Evolutionary conservation across 2,113 vertebrate genomes (phyloP).

Genomic region (Arvicanthis niloticus): DNA sequence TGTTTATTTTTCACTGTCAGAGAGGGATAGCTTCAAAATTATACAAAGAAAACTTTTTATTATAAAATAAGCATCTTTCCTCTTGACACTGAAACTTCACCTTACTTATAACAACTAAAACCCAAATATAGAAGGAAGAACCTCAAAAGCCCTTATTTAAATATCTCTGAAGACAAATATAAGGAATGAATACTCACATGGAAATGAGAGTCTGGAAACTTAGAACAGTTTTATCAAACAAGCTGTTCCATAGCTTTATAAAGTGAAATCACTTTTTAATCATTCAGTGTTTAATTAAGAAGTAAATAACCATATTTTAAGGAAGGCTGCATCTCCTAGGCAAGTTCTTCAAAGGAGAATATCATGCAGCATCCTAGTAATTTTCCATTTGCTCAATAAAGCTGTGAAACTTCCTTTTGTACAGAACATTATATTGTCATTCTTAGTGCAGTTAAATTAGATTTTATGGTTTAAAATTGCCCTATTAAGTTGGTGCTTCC

Average conservation of each 20-base stretch:
- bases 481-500: slow-evolving; percentile 81
- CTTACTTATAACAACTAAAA: slow-evolving; percentile 1
- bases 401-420: slow-evolving; percentile 74
- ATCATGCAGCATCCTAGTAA: slow-evolving; percentile 46
- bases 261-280: slow-evolving; percentile 76
- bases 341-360: slow-evolving; percentile 68
- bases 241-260: slow-evolving; percentile 60
- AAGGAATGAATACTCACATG: slow-evolving; percentile 25
- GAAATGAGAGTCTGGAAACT: slow-evolving; percentile 60
- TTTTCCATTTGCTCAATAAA: slow-evolving; percentile 72
- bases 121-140: slow-evolving; percentile 32
- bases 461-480: slow-evolving; percentile 81
- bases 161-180: slow-evolving; percentile 42
- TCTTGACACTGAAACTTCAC: slow-evolving; percentile 18
- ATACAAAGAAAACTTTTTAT: neutral
- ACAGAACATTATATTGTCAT: slow-evolving; percentile 66
- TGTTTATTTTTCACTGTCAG: neutral
- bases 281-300: slow-evolving; percentile 80
- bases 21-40: slow-evolving; percentile 5
- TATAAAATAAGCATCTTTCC: neutral
- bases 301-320: slow-evolving; percentile 77
- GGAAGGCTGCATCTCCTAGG: slow-evolving; percentile 62
- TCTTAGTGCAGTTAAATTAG: slow-evolving; percentile 77
- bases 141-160: slow-evolving; percentile 31
- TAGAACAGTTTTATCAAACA: slow-evolving; percentile 66